Evolutionary conservation across 2,888 invertebrate genomes (phyloP).

Genomic region (Parnassius glacialis): DNA sequence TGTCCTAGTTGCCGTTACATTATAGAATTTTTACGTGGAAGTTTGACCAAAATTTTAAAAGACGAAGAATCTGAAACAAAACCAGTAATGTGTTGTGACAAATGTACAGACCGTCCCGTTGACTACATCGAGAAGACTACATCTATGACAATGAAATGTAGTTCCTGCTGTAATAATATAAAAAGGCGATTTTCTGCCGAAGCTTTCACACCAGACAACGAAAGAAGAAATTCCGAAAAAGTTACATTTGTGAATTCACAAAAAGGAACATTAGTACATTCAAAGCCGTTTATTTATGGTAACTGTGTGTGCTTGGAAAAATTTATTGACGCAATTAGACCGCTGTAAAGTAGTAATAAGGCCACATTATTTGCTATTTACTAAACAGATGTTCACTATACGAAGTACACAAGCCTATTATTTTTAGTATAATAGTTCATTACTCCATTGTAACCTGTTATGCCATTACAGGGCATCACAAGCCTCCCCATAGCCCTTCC

Average conservation of each 20-base stretch:
- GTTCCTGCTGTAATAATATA: slow-evolving; percentile 10
- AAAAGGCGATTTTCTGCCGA: slow-evolving; percentile 26
- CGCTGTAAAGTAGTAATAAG: slow-evolving; percentile 34
- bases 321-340: slow-evolving; percentile 57
- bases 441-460: too few species aligned
- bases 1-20: slow-evolving; percentile 54
- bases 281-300: slow-evolving; percentile 20
- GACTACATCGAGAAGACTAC: slow-evolving; percentile 41
- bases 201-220: slow-evolving; percentile 22
- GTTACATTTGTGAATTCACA: slow-evolving; percentile 38
- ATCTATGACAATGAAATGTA: slow-evolving; percentile 36
- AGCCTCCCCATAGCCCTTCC: too few species aligned
- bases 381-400: slow-evolving; percentile 4
- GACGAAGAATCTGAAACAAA: slow-evolving; percentile 54
- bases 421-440: too few species aligned
- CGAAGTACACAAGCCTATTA: not conserved
- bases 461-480: too few species aligned
- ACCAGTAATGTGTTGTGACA: slow-evolving; percentile 41
- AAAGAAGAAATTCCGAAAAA: slow-evolving; percentile 33
- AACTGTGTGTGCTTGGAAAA: slow-evolving; percentile 49
- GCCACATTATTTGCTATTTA: slow-evolving; percentile 3
- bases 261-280: not conserved
- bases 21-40: slow-evolving; percentile 41
- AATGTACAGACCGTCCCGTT: slow-evolving; percentile 40
- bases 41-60: slow-evolving; percentile 45